phyloP scores from a whole-genome alignment of 2,888 invertebrate species.

The Silvanus unidentatus region DNA sequence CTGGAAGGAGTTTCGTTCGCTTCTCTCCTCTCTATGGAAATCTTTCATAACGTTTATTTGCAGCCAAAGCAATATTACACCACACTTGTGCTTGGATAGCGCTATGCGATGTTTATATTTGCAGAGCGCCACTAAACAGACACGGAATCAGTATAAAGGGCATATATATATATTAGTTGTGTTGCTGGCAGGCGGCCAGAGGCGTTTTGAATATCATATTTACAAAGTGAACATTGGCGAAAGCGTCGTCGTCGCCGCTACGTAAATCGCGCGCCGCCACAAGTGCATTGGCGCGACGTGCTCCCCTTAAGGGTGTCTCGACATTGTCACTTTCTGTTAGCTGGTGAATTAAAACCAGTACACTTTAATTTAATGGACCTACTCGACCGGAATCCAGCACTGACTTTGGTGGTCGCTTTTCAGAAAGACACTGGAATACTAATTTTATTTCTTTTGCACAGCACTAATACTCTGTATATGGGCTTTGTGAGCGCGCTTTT shows the following conservation, averaged over 20 bases:
- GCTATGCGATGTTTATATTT: neutral
- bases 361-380: conserved; percentile 34
- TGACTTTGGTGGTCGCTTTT: conserved; percentile 35
- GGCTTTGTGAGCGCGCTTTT: neutral
- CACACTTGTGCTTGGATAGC: no score
- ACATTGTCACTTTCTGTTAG: conserved; percentile 29
- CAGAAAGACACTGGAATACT: conserved; percentile 32
- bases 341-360: conserved; percentile 31
- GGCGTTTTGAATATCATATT: conserved; percentile 44
- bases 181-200: conserved; percentile 36
- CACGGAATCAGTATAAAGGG: no score
- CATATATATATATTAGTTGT: conserved; percentile 32
- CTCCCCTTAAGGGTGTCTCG: conserved; percentile 19
- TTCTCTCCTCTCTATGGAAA: neutral
- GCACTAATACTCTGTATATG: neutral
- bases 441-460: conserved; percentile 27
- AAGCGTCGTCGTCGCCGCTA: no score
- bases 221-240: conserved; percentile 39
- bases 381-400: conserved; percentile 31
- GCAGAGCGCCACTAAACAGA: neutral
- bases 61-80: no score
- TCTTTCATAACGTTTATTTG: neutral
- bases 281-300: conserved; percentile 12
- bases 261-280: neutral
- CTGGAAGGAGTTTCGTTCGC: conserved; percentile 10